Evolutionary conservation across 1,140 invertebrate genomes (phyloP).

Genomic region (Drosophila orosa): DNA sequence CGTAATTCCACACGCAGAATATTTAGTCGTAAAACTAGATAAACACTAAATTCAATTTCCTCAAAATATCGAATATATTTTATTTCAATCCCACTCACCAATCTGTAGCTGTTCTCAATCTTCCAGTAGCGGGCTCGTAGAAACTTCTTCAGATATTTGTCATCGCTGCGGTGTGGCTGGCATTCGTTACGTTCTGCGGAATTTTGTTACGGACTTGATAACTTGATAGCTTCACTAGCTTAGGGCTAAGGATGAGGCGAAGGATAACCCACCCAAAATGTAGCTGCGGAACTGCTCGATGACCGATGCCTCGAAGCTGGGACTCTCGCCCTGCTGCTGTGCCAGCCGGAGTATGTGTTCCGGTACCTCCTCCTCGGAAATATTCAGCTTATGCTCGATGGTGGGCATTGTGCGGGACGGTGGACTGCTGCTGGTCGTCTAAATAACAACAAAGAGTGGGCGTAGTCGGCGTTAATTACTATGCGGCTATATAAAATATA

Average conservation of each 20-base stretch:
- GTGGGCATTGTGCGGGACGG: constrained; percentile 61
- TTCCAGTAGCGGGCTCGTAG: constrained; percentile 93
- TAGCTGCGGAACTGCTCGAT: constrained; percentile 89
- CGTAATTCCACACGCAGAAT: no score
- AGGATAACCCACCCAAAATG: constrained; percentile 88
- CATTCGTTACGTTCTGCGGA: constrained; percentile 89
- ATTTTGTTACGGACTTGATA: neutral
- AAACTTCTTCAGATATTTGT: constrained; percentile 92
- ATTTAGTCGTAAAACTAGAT: no score
- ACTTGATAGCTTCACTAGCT: no score
- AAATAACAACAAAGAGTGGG: constrained; percentile 4
- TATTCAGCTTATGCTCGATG: constrained; percentile 69
- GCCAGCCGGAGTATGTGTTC: constrained; percentile 66
- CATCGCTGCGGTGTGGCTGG: constrained; percentile 90
- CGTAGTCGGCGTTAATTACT: constrained; percentile 5
- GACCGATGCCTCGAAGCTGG: constrained; percentile 82
- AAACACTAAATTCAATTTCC: neutral
- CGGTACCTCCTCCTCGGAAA: constrained; percentile 73
- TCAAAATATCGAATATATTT: no score
- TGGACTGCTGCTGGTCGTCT: constrained; percentile 36
- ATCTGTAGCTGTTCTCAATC: constrained; percentile 90
- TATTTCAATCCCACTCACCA: constrained; percentile 86
- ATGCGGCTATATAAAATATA: constrained; percentile 8
- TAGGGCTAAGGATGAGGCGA: neutral
- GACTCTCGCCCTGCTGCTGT: constrained; percentile 86